phyloP scores from a whole-genome alignment of 2,797 vertebrate species.

The Craterocephalus amniculus region DNA sequence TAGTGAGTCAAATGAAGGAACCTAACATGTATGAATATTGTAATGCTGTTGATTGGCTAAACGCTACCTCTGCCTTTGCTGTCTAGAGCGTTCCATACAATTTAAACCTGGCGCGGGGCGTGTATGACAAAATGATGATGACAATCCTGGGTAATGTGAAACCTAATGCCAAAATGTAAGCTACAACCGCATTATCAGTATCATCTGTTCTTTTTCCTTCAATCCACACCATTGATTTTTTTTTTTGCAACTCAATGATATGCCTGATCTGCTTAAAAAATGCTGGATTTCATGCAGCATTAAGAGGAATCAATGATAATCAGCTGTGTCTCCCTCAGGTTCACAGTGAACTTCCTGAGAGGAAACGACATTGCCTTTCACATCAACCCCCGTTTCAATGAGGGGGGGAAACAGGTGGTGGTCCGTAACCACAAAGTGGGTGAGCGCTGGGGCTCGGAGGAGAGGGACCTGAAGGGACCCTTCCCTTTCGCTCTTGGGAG shows the following conservation, averaged over 20 bases:
- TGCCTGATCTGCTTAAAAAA: background rate
- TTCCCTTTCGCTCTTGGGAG: constrained; percentile 82
- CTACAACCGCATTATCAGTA: background rate
- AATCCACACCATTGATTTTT: background rate
- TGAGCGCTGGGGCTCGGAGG: constrained; percentile 82
- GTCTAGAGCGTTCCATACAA: constrained; percentile 83
- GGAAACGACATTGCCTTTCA: constrained; percentile 85
- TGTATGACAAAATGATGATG: constrained; percentile 86
- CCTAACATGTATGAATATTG: background rate
- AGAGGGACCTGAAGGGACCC: constrained; percentile 77
- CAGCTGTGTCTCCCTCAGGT: constrained; percentile 64
- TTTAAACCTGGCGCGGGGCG: constrained; percentile 81
- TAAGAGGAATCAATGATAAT: background rate
- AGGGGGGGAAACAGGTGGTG: constrained; percentile 78
- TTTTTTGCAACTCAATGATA: background rate
- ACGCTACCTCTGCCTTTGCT: constrained; percentile 1
- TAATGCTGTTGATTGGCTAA: background rate
- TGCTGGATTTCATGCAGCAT: constrained; percentile 1
- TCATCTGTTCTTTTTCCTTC: background rate
- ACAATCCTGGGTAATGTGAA: constrained; percentile 83
- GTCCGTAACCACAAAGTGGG: constrained; percentile 83
- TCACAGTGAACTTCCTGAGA: constrained; percentile 84
- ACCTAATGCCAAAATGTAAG: constrained; percentile 84
- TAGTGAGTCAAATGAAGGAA: constrained; percentile 70
- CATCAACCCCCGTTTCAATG: constrained; percentile 84